phyloP scores from a whole-genome alignment of 2,888 invertebrate species.

The Sialis fuliginosa region DNA sequence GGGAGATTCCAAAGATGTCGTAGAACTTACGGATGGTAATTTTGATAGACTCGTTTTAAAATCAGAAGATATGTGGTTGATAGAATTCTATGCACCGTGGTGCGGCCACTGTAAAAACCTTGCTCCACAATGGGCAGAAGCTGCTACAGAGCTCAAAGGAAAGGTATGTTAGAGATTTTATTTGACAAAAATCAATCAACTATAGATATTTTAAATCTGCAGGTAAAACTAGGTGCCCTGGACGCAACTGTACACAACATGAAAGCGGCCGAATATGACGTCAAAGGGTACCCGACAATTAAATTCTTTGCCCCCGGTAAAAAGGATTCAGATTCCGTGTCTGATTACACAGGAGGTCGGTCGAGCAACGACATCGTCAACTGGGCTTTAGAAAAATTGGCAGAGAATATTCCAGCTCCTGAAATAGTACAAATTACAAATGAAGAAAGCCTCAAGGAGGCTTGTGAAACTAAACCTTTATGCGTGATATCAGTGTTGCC shows the following conservation, averaged over 20 bases:
- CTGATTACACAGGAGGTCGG: constrained; percentile 87
- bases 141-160: constrained; percentile 87
- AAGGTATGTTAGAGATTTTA: constrained; percentile 40
- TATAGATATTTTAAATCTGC: constrained; percentile 2
- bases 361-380: constrained; percentile 76
- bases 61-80: constrained; percentile 91
- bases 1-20: constrained; percentile 41
- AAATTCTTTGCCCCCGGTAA: constrained; percentile 72
- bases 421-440: constrained; percentile 47
- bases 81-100: constrained; percentile 96
- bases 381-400: constrained; percentile 74
- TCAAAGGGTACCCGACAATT: constrained; percentile 93
- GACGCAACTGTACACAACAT: constrained; percentile 85
- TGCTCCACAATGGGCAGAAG: constrained; percentile 91
- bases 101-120: constrained; percentile 95
- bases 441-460: constrained; percentile 43
- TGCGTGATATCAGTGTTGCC: constrained; percentile 88
- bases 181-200: neutral
- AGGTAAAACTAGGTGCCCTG: constrained; percentile 80
- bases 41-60: constrained; percentile 82
- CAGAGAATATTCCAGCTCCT: constrained; percentile 79
- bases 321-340: constrained; percentile 45
- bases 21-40: constrained; percentile 90
- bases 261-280: constrained; percentile 67
- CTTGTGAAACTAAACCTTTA: constrained; percentile 74